A percentile compares a stretch with the other conserved stretches of the same genome.
These are phyloP conservation scores for Matsumurasca onukii DNA, from an alignment of 1,140 invertebrate genomes.

Conservation along the genomic window DNA sequence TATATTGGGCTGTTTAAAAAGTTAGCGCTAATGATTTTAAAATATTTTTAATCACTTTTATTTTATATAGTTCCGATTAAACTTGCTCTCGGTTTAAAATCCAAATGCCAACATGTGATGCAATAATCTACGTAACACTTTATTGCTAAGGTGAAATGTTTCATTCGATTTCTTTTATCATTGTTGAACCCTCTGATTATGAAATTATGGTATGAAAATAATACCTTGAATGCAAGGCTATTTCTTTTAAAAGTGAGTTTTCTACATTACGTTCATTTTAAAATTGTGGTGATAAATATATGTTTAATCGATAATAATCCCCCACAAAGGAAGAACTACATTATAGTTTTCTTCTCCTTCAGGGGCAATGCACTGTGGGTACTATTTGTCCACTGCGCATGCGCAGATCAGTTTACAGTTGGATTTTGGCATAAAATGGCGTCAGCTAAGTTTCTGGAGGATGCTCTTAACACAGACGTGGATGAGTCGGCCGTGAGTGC, in stretches of 20 bases:
- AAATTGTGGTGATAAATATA: neutral
- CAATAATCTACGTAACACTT: conserved; percentile 17
- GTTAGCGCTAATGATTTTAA: too few species aligned
- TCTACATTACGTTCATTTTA: neutral
- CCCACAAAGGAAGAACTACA: conserved; percentile 27
- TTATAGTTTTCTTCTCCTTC: conserved; percentile 30
- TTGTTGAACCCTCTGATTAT: conserved; percentile 28
- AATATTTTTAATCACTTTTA: too few species aligned
- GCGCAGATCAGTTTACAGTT: conserved; percentile 70
- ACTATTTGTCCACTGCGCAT: conserved; percentile 55
- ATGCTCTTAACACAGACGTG: conserved; percentile 89
- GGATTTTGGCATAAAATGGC: conserved; percentile 87
- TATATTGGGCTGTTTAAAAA: too few species aligned
- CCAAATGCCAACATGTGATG: neutral
- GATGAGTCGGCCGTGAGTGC: conserved; percentile 86
- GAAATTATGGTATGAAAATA: conserved; percentile 26
- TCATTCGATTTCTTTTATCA: conserved; percentile 16
- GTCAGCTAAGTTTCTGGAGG: conserved; percentile 93
- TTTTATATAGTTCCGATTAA: too few species aligned
- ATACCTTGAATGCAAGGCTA: too few species aligned
- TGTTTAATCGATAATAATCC: neutral
- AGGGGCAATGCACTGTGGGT: conserved; percentile 52
- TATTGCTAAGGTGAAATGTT: conserved; percentile 13
- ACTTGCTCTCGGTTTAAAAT: too few species aligned
- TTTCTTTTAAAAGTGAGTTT: too few species aligned